These are phyloP conservation scores for Muricea muricata DNA, from an alignment of 92 coral and sea anemone genomes.

Conservation along the genomic window DNA sequence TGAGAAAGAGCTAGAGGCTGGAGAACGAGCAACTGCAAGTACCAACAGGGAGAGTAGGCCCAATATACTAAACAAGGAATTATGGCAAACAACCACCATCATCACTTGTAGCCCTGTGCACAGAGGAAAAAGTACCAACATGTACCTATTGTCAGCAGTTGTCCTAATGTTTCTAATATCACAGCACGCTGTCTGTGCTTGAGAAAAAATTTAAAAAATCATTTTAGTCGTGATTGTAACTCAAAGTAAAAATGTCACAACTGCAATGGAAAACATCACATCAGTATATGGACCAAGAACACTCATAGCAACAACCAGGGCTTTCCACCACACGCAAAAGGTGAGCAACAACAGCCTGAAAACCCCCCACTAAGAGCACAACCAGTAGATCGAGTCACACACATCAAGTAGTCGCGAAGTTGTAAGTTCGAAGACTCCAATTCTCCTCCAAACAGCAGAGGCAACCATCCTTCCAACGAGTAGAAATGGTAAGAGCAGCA, in stretches of 20 bases:
- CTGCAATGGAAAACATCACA: conserved; percentile 60
- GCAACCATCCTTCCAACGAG: conserved; percentile 10
- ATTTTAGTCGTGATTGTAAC: conserved; percentile 30
- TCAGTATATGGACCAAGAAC: conserved; percentile 60
- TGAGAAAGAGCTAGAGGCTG: conserved; percentile 10
- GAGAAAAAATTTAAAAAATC: conserved; percentile 43
- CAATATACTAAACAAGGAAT: background rate
- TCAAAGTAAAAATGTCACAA: conserved; percentile 44
- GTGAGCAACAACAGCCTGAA: background rate
- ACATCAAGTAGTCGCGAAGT: no score
- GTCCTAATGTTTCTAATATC: background rate
- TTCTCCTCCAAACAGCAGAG: conserved; percentile 59
- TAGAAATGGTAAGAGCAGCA: conserved; percentile 17
- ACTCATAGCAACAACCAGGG: background rate
- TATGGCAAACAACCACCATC: background rate
- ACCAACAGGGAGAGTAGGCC: background rate
- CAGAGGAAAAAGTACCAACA: background rate
- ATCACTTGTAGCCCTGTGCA: background rate
- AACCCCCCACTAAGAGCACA: background rate
- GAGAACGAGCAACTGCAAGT: conserved; percentile 18
- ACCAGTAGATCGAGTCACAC: background rate
- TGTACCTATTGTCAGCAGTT: conserved; percentile 44
- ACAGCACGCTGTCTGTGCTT: conserved; percentile 31
- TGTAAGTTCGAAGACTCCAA: conserved; percentile 40
- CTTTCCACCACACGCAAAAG: background rate